A percentile compares a stretch with the other conserved stretches of the same genome.
Conservation (phyloP, 2,113 vertebrate genomes). For the Trogon surrucura region DNA sequence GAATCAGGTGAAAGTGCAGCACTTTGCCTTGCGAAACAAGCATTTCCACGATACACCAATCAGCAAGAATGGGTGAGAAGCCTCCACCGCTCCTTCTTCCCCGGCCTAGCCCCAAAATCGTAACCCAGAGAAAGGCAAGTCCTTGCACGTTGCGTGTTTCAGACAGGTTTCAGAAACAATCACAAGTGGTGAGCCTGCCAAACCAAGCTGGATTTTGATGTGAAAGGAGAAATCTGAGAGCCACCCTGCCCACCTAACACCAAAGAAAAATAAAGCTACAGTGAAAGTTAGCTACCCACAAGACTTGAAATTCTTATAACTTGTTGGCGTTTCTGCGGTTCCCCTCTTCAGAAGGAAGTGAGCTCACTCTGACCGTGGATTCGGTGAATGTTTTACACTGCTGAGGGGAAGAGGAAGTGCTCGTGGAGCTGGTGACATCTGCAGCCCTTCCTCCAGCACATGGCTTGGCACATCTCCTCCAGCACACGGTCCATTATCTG, state of each 20-base stretch:
- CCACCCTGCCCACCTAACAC: background rate
- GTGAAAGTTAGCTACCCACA: background rate
- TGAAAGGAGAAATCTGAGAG: conserved; percentile 41
- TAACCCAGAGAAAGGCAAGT: conserved; percentile 56
- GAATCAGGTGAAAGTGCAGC: conserved; percentile 62
- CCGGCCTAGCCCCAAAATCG: background rate
- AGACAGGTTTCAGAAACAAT: conserved; percentile 50
- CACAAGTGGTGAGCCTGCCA: conserved; percentile 42
- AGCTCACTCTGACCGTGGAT: background rate
- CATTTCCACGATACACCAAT: conserved; percentile 16
- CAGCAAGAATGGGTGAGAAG: conserved; percentile 38
- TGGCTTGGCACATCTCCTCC: background rate
- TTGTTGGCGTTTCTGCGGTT: background rate
- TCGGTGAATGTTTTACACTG: background rate
- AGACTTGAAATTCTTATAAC: background rate
- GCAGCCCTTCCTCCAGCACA: conserved; percentile 22
- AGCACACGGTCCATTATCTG: background rate
- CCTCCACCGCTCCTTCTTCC: conserved; percentile 13
- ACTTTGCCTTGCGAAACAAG: conserved; percentile 22
- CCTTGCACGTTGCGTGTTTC: background rate
- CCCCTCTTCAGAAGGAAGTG: background rate
- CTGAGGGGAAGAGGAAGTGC: conserved; percentile 22
- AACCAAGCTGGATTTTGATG: conserved; percentile 54
- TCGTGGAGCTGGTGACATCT: conserved; percentile 12
- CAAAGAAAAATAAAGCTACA: conserved; percentile 16